phyloP scores from a whole-genome alignment of 2,888 invertebrate genomes.

The Gasteruption jaculator region DNA sequence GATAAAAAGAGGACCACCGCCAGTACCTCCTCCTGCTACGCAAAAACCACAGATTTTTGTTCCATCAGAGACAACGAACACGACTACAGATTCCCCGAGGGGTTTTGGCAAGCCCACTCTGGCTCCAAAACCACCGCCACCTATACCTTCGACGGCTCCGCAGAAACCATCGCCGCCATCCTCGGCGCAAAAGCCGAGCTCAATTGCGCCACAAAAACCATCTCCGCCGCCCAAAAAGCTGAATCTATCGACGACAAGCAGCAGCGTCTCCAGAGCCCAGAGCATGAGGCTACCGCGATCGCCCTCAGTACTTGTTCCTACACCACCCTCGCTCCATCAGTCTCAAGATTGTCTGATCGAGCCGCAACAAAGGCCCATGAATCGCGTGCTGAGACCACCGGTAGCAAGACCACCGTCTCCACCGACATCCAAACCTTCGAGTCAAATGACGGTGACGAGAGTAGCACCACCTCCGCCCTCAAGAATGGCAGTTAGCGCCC shows the following conservation, averaged over 20 bases:
- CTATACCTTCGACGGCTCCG: slow-evolving; percentile 41
- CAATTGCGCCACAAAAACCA: slow-evolving; percentile 51
- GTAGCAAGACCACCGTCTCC: slow-evolving; percentile 60
- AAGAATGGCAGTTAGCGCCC: slow-evolving; percentile 39
- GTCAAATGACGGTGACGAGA: slow-evolving; percentile 20
- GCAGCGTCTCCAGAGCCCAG: slow-evolving; percentile 67
- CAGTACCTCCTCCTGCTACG: slow-evolving; percentile 67
- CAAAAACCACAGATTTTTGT: slow-evolving; percentile 63
- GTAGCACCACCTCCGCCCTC: slow-evolving; percentile 45
- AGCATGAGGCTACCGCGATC: slow-evolving; percentile 81
- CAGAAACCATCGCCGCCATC: slow-evolving; percentile 58
- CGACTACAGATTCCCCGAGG: slow-evolving; percentile 42
- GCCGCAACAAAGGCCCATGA: slow-evolving; percentile 49
- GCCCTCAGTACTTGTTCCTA: slow-evolving; percentile 56
- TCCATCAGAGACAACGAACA: slow-evolving; percentile 60
- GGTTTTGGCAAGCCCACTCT: slow-evolving; percentile 71
- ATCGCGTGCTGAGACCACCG: slow-evolving; percentile 56
- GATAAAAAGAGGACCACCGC: slow-evolving; percentile 72
- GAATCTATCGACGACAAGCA: slow-evolving; percentile 43
- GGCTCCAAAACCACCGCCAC: slow-evolving; percentile 76
- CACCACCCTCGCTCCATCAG: slow-evolving; percentile 55
- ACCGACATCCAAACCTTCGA: slow-evolving; percentile 39
- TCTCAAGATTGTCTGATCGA: slow-evolving; percentile 55
- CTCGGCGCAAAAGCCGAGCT: slow-evolving; percentile 28
- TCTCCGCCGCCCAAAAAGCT: slow-evolving; percentile 66